Evolutionary conservation across 2,797 vertebrate genomes (phyloP).

Genomic region (Ptychadena robeensis): DNA sequence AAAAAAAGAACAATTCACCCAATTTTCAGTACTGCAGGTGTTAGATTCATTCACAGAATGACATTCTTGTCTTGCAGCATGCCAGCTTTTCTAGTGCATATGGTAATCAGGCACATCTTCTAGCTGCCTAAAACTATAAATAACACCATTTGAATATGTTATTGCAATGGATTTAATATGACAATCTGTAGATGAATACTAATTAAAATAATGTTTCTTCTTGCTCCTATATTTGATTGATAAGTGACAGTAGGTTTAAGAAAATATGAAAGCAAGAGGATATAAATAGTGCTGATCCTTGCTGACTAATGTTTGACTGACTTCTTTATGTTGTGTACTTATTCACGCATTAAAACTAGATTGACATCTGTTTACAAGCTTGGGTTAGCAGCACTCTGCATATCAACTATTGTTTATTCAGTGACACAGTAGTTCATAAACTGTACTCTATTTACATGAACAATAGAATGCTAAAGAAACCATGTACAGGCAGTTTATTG

Average conservation of each 20-base stretch:
- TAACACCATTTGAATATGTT: conserved; percentile 32
- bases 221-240: conserved; percentile 29
- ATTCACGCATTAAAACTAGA: background rate
- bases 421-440: background rate
- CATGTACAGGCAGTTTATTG: background rate
- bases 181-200: conserved; percentile 44
- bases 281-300: background rate
- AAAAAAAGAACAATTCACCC: conserved; percentile 31
- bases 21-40: conserved; percentile 43
- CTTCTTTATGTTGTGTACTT: background rate
- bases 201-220: conserved; percentile 28
- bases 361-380: background rate
- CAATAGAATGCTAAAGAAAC: background rate
- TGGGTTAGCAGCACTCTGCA: too few species aligned
- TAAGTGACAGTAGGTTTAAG: conserved; percentile 4
- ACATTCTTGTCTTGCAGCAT: conserved; percentile 26
- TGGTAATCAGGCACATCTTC: conserved; percentile 34
- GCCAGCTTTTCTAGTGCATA: conserved; percentile 23
- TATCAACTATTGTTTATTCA: background rate
- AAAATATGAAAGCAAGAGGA: background rate
- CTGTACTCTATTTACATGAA: background rate
- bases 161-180: conserved; percentile 8
- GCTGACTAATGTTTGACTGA: background rate
- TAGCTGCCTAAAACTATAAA: conserved; percentile 31
- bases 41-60: conserved; percentile 39